Base-by-base conservation (phyloP, 1,140 invertebrate genomes). In the Lordiphosa mommai region DNA sequence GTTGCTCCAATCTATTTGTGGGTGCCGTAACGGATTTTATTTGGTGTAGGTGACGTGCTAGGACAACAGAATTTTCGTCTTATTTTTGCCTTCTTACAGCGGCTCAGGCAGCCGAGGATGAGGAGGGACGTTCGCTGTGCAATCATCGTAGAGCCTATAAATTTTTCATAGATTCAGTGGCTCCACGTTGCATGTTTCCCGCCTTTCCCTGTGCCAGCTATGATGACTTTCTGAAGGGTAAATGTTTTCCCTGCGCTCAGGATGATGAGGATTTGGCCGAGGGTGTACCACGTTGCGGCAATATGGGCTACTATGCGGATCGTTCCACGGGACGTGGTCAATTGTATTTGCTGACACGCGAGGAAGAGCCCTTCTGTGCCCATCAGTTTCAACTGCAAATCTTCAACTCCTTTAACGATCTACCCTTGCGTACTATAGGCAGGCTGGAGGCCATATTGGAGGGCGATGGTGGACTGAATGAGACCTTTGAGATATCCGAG, bases 251-350 rank as follows among this genome's bases (percentile, higher is more conserved):
- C 2, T 92, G 91, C 59, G 89, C 85, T 12, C 82, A 87, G 60
- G 79, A 86, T n/a, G 86, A 87, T 20, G 76, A 86, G 63, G 73
- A 87, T 13, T 37, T 87, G 20, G 74, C 67, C 17, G 85, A 90
- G n/a, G 86, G 91, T 2, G 89, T 90, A 9, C 87, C 91, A 3
- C 89, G 91, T 1, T 98, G 97, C 87, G 95, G 95, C 8, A 94
- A 95, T 79, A 98, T 99, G 97, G 97, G 97, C 1, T 98, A 96
- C 89, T 97, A 97, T 88, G 96, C 97, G 2, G 94, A 97, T 88
- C 89, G 92, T 4, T 94, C 94, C 0, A 91, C 92, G 2, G 95
- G 94, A 0, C 90, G 95, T 12, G 96, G 96, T 0, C 93, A 95
- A 59, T 90, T 97, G 0, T 98, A 96, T 80, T 88, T 98, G 9